phyloP scores from a whole-genome alignment of 2,113 vertebrate genomes.

The Ctenodactylus gundi region DNA sequence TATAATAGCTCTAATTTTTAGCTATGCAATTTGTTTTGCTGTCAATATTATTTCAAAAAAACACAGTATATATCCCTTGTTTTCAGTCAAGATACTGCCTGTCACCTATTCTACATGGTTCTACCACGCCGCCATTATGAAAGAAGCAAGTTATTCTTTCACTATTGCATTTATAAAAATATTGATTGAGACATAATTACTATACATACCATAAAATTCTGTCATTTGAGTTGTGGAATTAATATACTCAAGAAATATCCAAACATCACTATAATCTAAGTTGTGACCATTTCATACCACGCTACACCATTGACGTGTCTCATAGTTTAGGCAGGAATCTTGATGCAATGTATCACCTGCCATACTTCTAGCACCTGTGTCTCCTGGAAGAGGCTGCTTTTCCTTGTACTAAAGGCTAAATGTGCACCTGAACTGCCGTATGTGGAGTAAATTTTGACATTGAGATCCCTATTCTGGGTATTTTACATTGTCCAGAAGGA shows the following conservation, averaged over 20 bases:
- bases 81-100: rapidly evolving
- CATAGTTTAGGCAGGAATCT: rapidly evolving
- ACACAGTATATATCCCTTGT: rapidly evolving
- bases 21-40: rapidly evolving
- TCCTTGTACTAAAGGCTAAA: rapidly evolving
- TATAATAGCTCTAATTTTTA: rapidly evolving
- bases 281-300: rapidly evolving
- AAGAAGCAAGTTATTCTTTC: not conserved
- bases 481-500: not conserved
- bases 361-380: rapidly evolving
- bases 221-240: rapidly evolving
- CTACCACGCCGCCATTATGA: rapidly evolving
- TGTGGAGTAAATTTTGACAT: not conserved
- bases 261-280: not conserved
- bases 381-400: not conserved
- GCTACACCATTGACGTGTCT: rapidly evolving
- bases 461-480: too few species aligned
- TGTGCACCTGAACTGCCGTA: too few species aligned
- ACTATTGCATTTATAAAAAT: too few species aligned
- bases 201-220: not conserved
- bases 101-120: not conserved
- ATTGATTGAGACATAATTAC: not conserved
- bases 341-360: rapidly evolving
- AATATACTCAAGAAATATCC: too few species aligned
- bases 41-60: not conserved